phyloP scores from a whole-genome alignment of 2,113 vertebrate genomes.

The Callaeas wilsoni region DNA sequence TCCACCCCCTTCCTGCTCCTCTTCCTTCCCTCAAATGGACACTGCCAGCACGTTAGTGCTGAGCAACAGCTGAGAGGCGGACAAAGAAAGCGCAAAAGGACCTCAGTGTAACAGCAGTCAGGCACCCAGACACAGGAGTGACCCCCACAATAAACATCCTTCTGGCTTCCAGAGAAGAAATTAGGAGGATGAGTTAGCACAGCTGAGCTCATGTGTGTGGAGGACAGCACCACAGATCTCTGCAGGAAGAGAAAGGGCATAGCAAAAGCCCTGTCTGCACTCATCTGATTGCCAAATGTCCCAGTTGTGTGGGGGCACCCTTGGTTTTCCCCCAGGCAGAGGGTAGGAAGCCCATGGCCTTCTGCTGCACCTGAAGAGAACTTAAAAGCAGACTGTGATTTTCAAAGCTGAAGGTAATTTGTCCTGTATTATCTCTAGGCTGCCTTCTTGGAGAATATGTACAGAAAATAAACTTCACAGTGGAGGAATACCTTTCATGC shows the following conservation, averaged over 20 bases:
- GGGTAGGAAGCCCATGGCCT: neutral
- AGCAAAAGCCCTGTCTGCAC: neutral
- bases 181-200: neutral
- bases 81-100: neutral
- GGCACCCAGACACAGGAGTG: neutral
- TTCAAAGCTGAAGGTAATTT: neutral
- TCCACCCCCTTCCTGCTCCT: neutral
- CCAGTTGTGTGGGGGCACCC: neutral
- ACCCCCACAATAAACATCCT: neutral
- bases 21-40: neutral
- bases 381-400: neutral
- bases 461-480: slow-evolving; percentile 14
- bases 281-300: neutral
- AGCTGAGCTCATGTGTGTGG: neutral
- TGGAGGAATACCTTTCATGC: slow-evolving; percentile 25
- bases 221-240: neutral
- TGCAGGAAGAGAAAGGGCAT: neutral
- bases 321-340: neutral
- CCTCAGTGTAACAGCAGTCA: neutral
- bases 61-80: neutral
- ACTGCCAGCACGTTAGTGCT: neutral
- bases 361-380: neutral
- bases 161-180: neutral
- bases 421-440: neutral
- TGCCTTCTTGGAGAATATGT: neutral